A percentile compares a stretch with the other conserved stretches of the same genome.
Evolutionary conservation across 2,113 vertebrate species (phyloP).

Genomic region (Rhinopomastus cyanomelas): DNA sequence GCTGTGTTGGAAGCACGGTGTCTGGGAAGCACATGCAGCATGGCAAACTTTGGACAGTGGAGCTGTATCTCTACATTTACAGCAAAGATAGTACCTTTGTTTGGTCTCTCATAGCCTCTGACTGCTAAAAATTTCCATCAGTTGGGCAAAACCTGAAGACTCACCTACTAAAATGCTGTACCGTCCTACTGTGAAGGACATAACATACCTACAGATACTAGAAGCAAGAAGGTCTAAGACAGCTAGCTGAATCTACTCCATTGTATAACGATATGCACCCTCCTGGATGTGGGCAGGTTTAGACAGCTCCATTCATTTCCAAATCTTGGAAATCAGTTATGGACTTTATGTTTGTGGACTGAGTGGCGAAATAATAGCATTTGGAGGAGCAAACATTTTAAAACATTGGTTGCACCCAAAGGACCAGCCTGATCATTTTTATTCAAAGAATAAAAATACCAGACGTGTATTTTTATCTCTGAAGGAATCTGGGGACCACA

Average conservation of each 20-base stretch:
- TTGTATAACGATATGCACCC: not conserved
- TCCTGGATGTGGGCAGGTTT: not conserved
- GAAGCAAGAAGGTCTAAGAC: not conserved
- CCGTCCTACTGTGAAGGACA: not conserved
- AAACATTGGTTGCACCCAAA: not conserved
- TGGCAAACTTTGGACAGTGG: not conserved
- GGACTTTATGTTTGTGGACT: not conserved
- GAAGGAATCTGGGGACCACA: not conserved
- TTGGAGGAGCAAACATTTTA: not conserved
- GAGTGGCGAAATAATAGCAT: not conserved
- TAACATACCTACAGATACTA: not conserved
- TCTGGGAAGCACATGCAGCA: not conserved
- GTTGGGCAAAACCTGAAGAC: not conserved
- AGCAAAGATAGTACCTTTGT: not conserved
- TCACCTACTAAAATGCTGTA: not conserved
- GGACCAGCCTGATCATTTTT: slow-evolving; percentile 51
- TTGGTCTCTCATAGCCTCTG: not conserved
- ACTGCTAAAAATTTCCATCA: not conserved
- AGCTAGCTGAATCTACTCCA: not conserved
- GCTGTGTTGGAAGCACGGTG: not conserved
- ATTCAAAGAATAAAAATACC: slow-evolving; percentile 49
- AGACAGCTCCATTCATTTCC: not conserved
- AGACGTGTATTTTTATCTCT: slow-evolving; percentile 51
- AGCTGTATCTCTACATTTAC: not conserved
- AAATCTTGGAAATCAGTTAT: not conserved